Base-by-base conservation (phyloP, 2,888 invertebrate genomes). In the Diadegma fenestrale region DNA sequence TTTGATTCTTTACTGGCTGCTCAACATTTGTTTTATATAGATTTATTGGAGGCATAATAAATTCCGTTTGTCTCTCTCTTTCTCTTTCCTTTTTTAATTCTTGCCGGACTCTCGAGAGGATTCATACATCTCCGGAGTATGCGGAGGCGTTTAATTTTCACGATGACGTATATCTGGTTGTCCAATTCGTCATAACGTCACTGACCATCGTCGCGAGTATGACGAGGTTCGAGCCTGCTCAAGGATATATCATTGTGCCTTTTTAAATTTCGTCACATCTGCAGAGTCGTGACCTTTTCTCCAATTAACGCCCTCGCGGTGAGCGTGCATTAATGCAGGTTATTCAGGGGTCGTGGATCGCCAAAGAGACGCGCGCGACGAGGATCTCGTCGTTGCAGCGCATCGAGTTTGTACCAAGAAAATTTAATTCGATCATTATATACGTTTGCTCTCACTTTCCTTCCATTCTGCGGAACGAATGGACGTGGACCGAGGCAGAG, bases 301-400 rank as follows among this genome's bases (percentile, higher is more conserved):
- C 66, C 85, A 85, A 82, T 85, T 85, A 82, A 85, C 82, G 82
- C 79, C 85, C 85, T 82, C 82, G 58, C 66, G 5, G 61, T 76
- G 69, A 77, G 72, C 79, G 79, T 81, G 78, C 81, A 85, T 85
- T 82, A 82, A 85, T 82, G 85, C 82, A 76, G 79, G 48, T 80
- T 82, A 75, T 51, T 64, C 76, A 61, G 64, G 79, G 77, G 71
- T 85, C 85, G 72, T 30, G 71, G 22, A 72, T n/a, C 64, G 58
- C 61, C 22, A 43, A 63, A 63, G 8, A 17, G 41, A 6, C 37
- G n/a, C n/a, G n/a, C n/a, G n/a, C n/a, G n/a, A 37, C 37, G 37
- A 37, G 22, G n/a, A 64, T 66, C 68, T 7, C 68, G 69, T 64
- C 41, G 41, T 7, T 6, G 30, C 30, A 30, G 30, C 2, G 30